phyloP scores from a whole-genome alignment of 35 echinoderm and acorn worm species.

The Heliocidaris erythrogramma region DNA sequence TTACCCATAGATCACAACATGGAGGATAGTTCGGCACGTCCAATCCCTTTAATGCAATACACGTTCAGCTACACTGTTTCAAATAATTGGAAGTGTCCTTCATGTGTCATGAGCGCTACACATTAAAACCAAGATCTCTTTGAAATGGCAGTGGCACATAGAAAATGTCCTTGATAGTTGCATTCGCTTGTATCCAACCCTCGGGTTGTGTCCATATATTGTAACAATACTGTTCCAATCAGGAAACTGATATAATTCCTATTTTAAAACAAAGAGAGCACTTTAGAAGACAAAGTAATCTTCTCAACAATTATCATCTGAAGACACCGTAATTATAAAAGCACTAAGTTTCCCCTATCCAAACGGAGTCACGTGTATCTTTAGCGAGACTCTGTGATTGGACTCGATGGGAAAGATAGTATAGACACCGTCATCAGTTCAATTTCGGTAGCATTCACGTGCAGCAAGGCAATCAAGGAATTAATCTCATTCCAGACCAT shows the following conservation, averaged over 20 bases:
- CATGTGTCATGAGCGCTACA: not conserved
- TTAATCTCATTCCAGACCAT: not conserved
- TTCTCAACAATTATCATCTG: too few species aligned
- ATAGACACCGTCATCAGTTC: not conserved
- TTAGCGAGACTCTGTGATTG: not conserved
- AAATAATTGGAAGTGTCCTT: not conserved
- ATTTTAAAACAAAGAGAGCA: too few species aligned
- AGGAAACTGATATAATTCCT: too few species aligned
- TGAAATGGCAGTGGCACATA: not conserved
- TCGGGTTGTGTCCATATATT: not conserved
- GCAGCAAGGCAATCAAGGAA: not conserved
- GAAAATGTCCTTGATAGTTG: not conserved
- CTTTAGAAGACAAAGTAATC: too few species aligned
- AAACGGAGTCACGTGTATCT: too few species aligned
- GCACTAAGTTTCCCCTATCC: too few species aligned
- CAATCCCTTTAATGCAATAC: too few species aligned
- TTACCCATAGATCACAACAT: too few species aligned
- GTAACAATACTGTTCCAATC: not conserved
- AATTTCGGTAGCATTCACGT: slow-evolving; percentile 1
- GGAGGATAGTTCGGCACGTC: too few species aligned
- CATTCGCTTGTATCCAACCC: not conserved
- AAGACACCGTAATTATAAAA: too few species aligned
- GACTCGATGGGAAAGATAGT: not conserved
- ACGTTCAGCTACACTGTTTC: too few species aligned
- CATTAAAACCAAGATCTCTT: not conserved